phyloP scores from a whole-genome alignment of 2,113 vertebrate genomes.

The Nycticorax nycticorax region DNA sequence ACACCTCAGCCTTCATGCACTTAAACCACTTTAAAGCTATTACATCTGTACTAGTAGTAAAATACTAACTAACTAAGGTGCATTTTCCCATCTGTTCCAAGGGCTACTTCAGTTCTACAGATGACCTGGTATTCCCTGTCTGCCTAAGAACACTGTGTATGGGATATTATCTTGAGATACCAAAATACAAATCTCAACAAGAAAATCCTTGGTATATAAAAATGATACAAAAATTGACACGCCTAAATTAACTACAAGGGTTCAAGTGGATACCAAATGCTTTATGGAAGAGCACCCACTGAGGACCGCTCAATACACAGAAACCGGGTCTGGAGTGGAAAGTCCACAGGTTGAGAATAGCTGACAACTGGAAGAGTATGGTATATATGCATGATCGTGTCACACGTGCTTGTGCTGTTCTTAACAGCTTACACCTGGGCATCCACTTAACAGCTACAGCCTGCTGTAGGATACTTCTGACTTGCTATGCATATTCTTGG shows the following conservation, averaged over 20 bases:
- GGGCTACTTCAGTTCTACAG: not conserved
- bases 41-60: not conserved
- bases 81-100: not conserved
- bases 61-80: not conserved
- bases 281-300: not conserved
- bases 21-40: not conserved
- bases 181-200: not conserved
- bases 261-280: not conserved
- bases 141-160: not conserved
- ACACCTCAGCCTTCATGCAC: not conserved
- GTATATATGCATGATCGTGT: not conserved
- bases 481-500: not conserved
- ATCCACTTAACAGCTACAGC: not conserved
- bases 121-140: not conserved
- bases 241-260: not conserved
- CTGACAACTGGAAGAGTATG: not conserved
- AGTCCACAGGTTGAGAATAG: fast-evolving
- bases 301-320: not conserved
- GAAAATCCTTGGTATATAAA: not conserved
- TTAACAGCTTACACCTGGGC: not conserved
- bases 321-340: not conserved
- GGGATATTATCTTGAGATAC: not conserved
- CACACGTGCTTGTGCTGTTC: not conserved
- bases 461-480: not conserved
- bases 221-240: not conserved